Conservation (phyloP, 2,797 vertebrate species). For the Notamacropus eugenii region DNA sequence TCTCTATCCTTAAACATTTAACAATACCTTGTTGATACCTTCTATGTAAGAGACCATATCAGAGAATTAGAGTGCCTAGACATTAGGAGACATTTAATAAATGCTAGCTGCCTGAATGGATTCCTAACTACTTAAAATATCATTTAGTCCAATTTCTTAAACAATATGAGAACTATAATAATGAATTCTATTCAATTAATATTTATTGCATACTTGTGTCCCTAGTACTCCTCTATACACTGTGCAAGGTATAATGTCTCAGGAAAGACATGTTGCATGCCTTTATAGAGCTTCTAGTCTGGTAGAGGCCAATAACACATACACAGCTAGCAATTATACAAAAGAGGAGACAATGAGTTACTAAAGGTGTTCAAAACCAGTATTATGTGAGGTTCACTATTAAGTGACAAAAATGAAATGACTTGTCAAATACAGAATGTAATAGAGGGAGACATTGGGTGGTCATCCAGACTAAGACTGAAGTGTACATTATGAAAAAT, state of each 20-base stretch:
- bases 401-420: not conserved
- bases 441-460: not conserved
- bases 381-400: not conserved
- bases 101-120: not conserved
- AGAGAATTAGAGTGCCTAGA: not conserved
- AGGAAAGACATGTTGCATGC: not conserved
- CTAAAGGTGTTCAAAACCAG: not conserved
- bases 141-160: not conserved
- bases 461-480: not conserved
- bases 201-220: not conserved
- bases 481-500: not conserved
- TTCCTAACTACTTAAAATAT: not conserved
- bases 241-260: not conserved
- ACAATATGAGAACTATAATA: not conserved
- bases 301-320: not conserved
- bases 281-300: not conserved
- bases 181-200: not conserved
- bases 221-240: not conserved
- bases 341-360: not conserved
- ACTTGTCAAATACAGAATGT: not conserved
- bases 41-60: not conserved
- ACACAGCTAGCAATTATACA: not conserved
- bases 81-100: not conserved
- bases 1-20: not conserved
- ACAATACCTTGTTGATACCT: not conserved